Percentiles rank a stretch among this genome's conserved stretches.
These are phyloP conservation scores for Cantharis nigra DNA, from an alignment of 2,888 invertebrate genomes.

Conservation along the genomic window DNA sequence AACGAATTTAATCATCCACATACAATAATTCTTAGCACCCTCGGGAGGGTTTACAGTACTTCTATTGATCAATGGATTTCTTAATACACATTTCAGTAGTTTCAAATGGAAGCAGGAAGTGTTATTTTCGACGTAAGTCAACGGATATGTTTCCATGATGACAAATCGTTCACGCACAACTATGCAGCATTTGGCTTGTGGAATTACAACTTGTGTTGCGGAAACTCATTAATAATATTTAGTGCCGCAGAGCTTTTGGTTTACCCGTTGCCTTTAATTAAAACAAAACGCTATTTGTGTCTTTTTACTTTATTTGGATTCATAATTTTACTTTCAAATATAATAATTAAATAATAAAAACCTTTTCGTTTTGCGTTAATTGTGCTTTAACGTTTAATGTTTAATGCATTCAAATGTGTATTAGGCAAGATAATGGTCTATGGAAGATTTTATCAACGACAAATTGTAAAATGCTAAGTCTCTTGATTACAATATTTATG, in stretches of 20 bases:
- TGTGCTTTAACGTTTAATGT: background rate
- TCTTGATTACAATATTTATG: background rate
- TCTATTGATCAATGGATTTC: slow-evolving; percentile 24
- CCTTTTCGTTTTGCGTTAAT: background rate
- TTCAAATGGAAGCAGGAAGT: slow-evolving; percentile 18
- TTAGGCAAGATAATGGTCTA: background rate
- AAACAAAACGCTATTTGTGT: slow-evolving; percentile 18
- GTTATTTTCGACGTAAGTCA: slow-evolving; percentile 23
- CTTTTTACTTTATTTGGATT: slow-evolving; percentile 15
- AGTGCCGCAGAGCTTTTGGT: slow-evolving; percentile 23
- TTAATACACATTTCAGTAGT: slow-evolving; percentile 21
- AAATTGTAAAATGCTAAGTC: background rate
- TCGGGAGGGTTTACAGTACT: slow-evolving; percentile 24
- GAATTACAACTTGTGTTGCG: slow-evolving; percentile 26
- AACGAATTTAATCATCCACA: slow-evolving; percentile 27
- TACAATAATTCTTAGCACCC: slow-evolving; percentile 24
- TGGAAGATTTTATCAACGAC: background rate
- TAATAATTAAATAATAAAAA: background rate
- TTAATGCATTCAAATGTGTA: background rate
- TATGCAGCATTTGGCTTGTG: slow-evolving; percentile 22
- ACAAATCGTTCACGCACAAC: slow-evolving; percentile 23
- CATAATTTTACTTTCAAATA: background rate
- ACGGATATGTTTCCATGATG: slow-evolving; percentile 12
- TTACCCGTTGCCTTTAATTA: slow-evolving; percentile 15
- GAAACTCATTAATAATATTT: slow-evolving; percentile 29